Conservation (phyloP, 2,888 invertebrate species). For the Aplocera efformata region DNA sequence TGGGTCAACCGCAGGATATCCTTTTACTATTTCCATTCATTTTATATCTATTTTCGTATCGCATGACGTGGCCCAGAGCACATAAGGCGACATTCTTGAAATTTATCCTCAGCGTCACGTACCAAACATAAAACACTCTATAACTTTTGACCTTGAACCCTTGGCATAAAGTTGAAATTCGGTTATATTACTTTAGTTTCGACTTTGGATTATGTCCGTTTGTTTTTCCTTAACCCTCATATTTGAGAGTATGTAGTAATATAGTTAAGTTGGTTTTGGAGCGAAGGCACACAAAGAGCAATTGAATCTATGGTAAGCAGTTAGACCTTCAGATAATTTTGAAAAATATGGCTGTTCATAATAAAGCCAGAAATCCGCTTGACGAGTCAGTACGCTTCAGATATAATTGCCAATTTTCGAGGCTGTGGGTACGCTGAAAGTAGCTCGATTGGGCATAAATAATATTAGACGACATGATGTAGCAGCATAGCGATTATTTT, state of each 20-base stretch:
- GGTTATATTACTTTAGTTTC: not conserved
- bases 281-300: constrained; percentile 2
- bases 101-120: constrained; percentile 24
- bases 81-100: constrained; percentile 21
- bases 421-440: too few relatives aligned
- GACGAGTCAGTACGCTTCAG: too few relatives aligned
- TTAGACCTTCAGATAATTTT: too few relatives aligned
- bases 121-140: constrained; percentile 1
- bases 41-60: constrained; percentile 27
- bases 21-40: constrained; percentile 24
- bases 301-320: too few relatives aligned
- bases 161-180: constrained; percentile 4
- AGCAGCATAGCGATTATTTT: not conserved
- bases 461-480: too few relatives aligned
- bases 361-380: too few relatives aligned
- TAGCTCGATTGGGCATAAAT: too few relatives aligned
- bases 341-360: too few relatives aligned
- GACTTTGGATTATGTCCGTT: constrained; percentile 16
- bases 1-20: constrained; percentile 25
- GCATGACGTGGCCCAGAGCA: constrained; percentile 13
- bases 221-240: constrained; percentile 22
- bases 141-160: constrained; percentile 1
- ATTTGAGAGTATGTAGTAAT: constrained; percentile 18
- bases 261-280: constrained; percentile 16
- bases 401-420: too few relatives aligned